Evolutionary conservation across 2,888 invertebrate genomes (phyloP).

Genomic region (Sipha maydis): DNA sequence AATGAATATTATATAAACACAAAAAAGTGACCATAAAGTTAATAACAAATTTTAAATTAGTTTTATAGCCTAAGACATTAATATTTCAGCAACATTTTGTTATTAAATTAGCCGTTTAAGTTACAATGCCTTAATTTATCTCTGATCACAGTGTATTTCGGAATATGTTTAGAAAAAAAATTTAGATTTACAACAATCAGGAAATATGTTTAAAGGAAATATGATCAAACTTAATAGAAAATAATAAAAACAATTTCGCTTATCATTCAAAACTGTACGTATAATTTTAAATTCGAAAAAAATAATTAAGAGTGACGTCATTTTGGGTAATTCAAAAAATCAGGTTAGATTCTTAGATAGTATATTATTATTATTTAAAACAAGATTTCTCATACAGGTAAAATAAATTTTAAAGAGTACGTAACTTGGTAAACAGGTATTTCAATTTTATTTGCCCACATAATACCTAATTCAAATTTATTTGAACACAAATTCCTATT

Average conservation of each 20-base stretch:
- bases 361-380: background rate
- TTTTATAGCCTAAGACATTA: too few relatives aligned
- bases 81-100: too few relatives aligned
- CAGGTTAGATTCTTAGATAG: background rate
- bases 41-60: too few relatives aligned
- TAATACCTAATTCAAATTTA: background rate
- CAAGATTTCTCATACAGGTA: background rate
- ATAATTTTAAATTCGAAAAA: slow-evolving; percentile 5
- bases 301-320: slow-evolving; percentile 19
- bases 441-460: background rate
- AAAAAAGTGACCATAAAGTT: too few relatives aligned
- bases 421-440: too few relatives aligned
- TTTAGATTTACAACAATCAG: too few relatives aligned
- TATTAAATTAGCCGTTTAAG: too few relatives aligned
- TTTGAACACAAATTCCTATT: background rate
- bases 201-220: slow-evolving; percentile 6
- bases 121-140: too few relatives aligned
- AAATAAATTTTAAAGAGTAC: background rate
- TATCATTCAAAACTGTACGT: background rate
- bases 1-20: too few relatives aligned
- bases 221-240: slow-evolving; percentile 43
- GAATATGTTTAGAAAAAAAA: too few relatives aligned
- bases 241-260: slow-evolving; percentile 44
- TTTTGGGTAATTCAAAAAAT: background rate
- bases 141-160: too few relatives aligned